Percentiles rank a stretch among this genome's conserved stretches.
Conservation (phyloP, 2,888 invertebrate species). For the Norana najaformis region DNA sequence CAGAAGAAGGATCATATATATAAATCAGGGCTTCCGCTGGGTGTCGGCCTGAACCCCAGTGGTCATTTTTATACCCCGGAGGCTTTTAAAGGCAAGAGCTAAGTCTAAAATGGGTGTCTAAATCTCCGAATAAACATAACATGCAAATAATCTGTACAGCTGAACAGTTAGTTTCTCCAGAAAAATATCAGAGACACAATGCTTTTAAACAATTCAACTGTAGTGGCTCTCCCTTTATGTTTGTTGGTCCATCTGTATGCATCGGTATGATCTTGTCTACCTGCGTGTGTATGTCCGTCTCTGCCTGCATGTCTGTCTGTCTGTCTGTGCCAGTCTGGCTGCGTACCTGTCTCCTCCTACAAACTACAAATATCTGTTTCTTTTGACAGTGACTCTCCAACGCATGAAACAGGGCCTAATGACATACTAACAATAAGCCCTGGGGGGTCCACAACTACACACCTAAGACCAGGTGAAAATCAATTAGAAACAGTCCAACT, state of each 20-base stretch:
- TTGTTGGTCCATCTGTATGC: not conserved
- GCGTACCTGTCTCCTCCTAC: not conserved
- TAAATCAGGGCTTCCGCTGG: not conserved
- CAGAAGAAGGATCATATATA: too few species aligned
- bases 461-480: not conserved
- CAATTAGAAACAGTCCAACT: not conserved
- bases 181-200: not conserved
- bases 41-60: not conserved
- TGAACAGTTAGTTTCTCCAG: not conserved
- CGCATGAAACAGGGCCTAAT: not conserved
- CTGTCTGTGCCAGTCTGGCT: not conserved
- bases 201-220: constrained; percentile 4
- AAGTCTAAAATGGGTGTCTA: not conserved
- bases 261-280: too few species aligned
- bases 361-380: not conserved
- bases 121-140: not conserved
- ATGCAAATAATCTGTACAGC: not conserved
- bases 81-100: not conserved
- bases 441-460: not conserved
- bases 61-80: not conserved
- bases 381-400: not conserved
- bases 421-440: not conserved
- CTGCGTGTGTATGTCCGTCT: not conserved
- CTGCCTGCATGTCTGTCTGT: not conserved
- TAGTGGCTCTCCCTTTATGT: not conserved